Base-by-base conservation (phyloP, 2,797 vertebrate species). In the Malurus leucopterus region DNA sequence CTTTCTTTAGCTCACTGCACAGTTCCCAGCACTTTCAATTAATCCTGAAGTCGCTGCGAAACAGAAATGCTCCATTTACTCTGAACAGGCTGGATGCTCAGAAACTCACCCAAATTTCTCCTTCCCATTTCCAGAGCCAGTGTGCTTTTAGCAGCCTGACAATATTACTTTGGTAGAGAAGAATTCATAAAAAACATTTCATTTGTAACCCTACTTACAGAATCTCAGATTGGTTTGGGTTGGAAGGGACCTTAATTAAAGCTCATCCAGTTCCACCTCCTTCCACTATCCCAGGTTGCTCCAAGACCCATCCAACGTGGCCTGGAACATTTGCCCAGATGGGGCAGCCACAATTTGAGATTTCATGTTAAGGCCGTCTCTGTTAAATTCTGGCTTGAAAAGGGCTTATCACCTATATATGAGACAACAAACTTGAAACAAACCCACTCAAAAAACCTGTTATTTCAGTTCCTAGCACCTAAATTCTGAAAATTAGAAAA, bases 361-460 rank as follows among this genome's bases (percentile, higher is more conserved):
- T 15, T 32, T 50, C 51, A 22, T 5, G 8, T 43, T 57, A 36
- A 43, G 2, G 7, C n/a, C 43, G 11, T 44, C 17, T n/a, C n/a
- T 44, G 8, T 41, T 36, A 88, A 53, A 54, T 13, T 11, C 30
- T 63, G 53, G 27, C 15, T 38, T 44, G 32, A 24, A 43, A 91
- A 58, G 27, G 22, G 75, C 4, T 57, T 16, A 21, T 6, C 15
- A 53, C 1, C 21, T 50, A 44, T 2, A 3, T 5, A 32, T 4
- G 3, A 61, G 8, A 63, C 34, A 79, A 69, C 0, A 4, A 44
- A 43, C 17, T 16, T 16, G 4, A 29, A 51, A 4, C 8, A 63
- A 43, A 0, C 0, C 5, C 7, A 21, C 14, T 30, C 19, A 23
- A 32, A 24, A 44, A 44, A 63, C 29, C 1, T 1, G 8, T 0